Percentiles rank a stretch among this genome's conserved stretches.
Conservation (phyloP, 2,113 vertebrate species). For the Thalassoma bifasciatum region DNA sequence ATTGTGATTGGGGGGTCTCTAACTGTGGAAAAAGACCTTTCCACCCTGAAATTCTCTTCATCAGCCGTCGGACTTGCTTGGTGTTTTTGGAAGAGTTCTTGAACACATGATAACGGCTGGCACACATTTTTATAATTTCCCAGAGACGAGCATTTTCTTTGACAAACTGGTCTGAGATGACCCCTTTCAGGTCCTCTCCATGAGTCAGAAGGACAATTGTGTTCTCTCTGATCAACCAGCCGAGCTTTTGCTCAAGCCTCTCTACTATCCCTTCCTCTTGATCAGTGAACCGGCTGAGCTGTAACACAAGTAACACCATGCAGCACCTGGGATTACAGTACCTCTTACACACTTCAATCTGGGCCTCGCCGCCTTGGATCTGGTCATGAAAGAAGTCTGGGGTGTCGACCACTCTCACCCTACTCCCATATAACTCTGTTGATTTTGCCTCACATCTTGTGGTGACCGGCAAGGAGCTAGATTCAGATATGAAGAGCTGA, state of each 20-base stretch:
- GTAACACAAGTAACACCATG: slow-evolving; percentile 39
- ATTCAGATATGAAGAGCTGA: slow-evolving; percentile 1
- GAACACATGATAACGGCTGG: neutral
- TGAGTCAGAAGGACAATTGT: slow-evolving; percentile 42
- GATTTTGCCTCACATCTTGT: neutral
- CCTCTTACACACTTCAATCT: slow-evolving; percentile 35
- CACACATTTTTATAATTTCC: neutral
- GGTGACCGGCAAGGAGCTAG: slow-evolving; percentile 40
- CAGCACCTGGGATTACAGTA: slow-evolving; percentile 13
- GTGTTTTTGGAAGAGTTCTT: slow-evolving; percentile 11
- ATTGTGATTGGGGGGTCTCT: neutral
- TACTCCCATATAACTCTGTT: neutral
- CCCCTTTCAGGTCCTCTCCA: slow-evolving; percentile 15
- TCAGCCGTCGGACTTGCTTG: slow-evolving; percentile 29
- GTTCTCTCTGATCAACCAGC: slow-evolving; percentile 4
- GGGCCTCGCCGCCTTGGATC: neutral
- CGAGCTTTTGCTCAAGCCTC: slow-evolving; percentile 20
- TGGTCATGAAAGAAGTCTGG: slow-evolving; percentile 38
- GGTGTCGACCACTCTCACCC: slow-evolving; percentile 35
- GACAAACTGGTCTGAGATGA: fast-evolving
- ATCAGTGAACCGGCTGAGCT: slow-evolving; percentile 38
- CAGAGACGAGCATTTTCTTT: fast-evolving
- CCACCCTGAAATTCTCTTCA: slow-evolving; percentile 6
- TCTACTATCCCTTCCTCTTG: slow-evolving; percentile 15
- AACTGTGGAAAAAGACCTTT: neutral